Evolutionary conservation across 2,113 vertebrate genomes (phyloP).

Genomic region (Accipiter virgatus): DNA sequence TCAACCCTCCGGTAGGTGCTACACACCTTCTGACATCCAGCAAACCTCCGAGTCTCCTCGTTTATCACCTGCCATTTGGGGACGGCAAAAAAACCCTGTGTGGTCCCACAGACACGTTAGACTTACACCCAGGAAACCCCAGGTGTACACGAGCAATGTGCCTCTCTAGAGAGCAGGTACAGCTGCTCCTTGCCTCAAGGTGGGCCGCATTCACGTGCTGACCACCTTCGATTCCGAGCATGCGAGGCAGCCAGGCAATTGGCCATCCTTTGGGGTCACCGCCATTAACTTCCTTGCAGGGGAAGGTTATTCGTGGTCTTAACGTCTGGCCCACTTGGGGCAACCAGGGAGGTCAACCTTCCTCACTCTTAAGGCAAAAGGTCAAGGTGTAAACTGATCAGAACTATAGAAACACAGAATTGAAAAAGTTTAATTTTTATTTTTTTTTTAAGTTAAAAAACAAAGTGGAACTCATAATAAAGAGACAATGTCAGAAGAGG

Average conservation of each 20-base stretch:
- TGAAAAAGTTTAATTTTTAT: not conserved
- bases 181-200: not conserved
- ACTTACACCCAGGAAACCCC: not conserved
- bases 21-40: not conserved
- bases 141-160: rapidly evolving
- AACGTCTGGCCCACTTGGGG: not conserved
- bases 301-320: not conserved
- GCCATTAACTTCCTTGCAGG: not conserved
- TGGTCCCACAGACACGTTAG: not conserved
- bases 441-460: not conserved
- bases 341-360: not conserved
- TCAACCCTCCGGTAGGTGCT: not conserved
- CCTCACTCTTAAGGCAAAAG: not conserved
- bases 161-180: not conserved
- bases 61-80: not conserved
- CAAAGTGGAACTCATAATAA: not conserved
- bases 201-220: rapidly evolving
- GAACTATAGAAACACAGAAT: not conserved
- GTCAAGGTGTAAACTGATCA: not conserved
- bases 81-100: not conserved
- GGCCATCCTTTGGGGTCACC: not conserved
- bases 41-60: not conserved
- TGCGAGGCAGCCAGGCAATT: not conserved
- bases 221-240: not conserved
- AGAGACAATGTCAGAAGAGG: not conserved